A percentile compares a stretch with the other conserved stretches of the same genome.
phyloP scores from a whole-genome alignment of 2,797 vertebrate species.

The Hemibagrus guttatus region DNA sequence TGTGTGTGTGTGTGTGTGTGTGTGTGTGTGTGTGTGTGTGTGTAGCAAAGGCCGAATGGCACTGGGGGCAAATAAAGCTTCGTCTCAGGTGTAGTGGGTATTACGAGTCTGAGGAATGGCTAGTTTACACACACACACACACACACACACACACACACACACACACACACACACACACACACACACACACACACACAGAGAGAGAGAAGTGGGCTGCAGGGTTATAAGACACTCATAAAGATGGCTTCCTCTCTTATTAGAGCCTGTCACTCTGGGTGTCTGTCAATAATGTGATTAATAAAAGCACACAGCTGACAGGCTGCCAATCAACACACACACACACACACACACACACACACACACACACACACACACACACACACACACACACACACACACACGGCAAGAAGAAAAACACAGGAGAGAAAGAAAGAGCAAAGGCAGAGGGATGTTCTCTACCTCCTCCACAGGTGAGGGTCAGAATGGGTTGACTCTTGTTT shows the following conservation, averaged over 20 bases:
- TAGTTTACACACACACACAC: conserved; percentile 31
- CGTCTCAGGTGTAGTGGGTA: conserved; percentile 43
- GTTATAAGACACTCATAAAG: conserved; percentile 76
- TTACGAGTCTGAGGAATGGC: conserved; percentile 34
- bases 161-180: conserved; percentile 35
- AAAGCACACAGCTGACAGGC: conserved; percentile 40
- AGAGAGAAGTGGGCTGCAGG: conserved; percentile 24
- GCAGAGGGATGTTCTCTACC: conserved; percentile 34
- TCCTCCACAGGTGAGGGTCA: conserved; percentile 49
- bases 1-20: conserved; percentile 45
- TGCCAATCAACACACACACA: conserved; percentile 48
- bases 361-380: conserved; percentile 32
- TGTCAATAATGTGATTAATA: conserved; percentile 58
- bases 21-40: conserved; percentile 64
- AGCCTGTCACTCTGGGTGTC: conserved; percentile 55
- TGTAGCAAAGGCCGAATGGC: conserved; percentile 20
- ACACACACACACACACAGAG: conserved; percentile 36
- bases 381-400: conserved; percentile 26
- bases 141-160: conserved; percentile 33
- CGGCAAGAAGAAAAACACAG: neutral
- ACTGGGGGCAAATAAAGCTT: conserved; percentile 36
- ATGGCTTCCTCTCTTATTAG: conserved; percentile 72
- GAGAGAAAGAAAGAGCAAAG: conserved; percentile 38
- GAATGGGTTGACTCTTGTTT: neutral
- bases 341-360: conserved; percentile 41